phyloP scores from a whole-genome alignment of 2,797 vertebrate species.

The Echeneis naucrates region DNA sequence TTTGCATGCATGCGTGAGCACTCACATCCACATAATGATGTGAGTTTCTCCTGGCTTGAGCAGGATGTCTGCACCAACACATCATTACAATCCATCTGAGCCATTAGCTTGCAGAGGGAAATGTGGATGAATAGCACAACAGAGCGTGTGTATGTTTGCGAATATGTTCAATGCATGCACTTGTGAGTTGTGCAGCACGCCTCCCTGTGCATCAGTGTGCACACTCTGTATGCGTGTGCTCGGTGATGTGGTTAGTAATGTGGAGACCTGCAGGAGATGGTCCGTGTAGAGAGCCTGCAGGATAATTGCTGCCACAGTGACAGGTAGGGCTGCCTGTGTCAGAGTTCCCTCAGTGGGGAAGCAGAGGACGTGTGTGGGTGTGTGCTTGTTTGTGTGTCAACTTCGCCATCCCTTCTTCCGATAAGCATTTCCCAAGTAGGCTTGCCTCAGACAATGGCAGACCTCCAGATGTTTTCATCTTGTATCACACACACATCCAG shows the following conservation, averaged over 20 bases:
- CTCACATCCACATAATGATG: conserved; percentile 50
- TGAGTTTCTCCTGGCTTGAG: conserved; percentile 64
- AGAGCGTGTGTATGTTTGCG: conserved; percentile 8
- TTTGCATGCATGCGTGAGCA: conserved; percentile 38
- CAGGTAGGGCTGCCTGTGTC: conserved; percentile 83
- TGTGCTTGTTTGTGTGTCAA: conserved; percentile 41
- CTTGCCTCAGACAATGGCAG: conserved; percentile 69
- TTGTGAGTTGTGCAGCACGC: conserved; percentile 47
- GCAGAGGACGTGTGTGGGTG: conserved; percentile 25
- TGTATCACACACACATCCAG: conserved; percentile 52
- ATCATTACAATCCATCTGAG: conserved; percentile 67
- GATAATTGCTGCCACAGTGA: conserved; percentile 86
- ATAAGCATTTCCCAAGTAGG: conserved; percentile 71
- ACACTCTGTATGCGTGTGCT: conserved; percentile 62
- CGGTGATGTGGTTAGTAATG: conserved; percentile 82
- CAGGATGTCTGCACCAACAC: conserved; percentile 77
- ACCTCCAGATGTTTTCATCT: conserved; percentile 79
- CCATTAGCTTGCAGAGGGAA: conserved; percentile 69
- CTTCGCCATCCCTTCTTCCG: conserved; percentile 56
- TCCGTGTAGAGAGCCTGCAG: conserved; percentile 79
- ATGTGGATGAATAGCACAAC: conserved; percentile 65
- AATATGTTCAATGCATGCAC: conserved; percentile 60
- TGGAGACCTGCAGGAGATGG: conserved; percentile 80
- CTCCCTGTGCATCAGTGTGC: conserved; percentile 60
- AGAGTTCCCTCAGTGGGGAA: conserved; percentile 75